These are phyloP conservation scores for Gobiocypris rarus DNA, from an alignment of 2,113 vertebrate genomes.

Conservation along the genomic window DNA sequence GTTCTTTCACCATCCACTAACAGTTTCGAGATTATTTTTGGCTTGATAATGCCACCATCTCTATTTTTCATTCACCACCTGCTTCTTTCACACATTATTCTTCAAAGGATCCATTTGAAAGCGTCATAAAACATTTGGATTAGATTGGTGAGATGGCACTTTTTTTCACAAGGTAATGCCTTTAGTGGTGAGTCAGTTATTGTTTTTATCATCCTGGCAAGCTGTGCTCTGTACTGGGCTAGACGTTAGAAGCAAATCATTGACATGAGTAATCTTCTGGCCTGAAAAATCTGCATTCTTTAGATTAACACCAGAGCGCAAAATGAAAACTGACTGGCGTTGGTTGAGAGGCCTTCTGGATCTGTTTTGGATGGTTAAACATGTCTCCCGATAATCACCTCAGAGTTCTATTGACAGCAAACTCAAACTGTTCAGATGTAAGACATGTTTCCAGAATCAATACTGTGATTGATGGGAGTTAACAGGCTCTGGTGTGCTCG, in stretches of 20 bases:
- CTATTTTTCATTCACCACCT: not conserved
- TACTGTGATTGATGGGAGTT: constrained; percentile 9
- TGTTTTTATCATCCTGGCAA: not conserved
- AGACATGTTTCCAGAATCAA: not conserved
- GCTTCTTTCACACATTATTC: constrained; percentile 6
- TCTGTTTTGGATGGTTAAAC: not conserved
- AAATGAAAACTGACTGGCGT: not conserved
- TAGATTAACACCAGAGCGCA: constrained; percentile 4
- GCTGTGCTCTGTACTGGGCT: not conserved
- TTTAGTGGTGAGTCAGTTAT: constrained; percentile 19
- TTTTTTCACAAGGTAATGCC: constrained; percentile 25
- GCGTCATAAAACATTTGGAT: constrained; percentile 6
- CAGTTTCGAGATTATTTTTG: not conserved
- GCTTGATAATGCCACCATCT: not conserved
- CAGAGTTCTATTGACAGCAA: not conserved
- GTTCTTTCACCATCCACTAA: not conserved
- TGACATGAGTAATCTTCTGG: constrained; percentile 5
- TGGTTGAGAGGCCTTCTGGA: not conserved
- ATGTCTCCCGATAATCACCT: not conserved
- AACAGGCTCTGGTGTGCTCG: not conserved
- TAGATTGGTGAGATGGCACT: constrained; percentile 35
- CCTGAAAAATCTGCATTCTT: not conserved
- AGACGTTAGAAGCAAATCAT: not conserved
- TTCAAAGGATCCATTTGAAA: not conserved
- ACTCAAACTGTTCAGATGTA: not conserved